These are phyloP conservation scores for Cremastinae sp. DNA, from an alignment of 2,888 invertebrate genomes.

Conservation along the genomic window DNA sequence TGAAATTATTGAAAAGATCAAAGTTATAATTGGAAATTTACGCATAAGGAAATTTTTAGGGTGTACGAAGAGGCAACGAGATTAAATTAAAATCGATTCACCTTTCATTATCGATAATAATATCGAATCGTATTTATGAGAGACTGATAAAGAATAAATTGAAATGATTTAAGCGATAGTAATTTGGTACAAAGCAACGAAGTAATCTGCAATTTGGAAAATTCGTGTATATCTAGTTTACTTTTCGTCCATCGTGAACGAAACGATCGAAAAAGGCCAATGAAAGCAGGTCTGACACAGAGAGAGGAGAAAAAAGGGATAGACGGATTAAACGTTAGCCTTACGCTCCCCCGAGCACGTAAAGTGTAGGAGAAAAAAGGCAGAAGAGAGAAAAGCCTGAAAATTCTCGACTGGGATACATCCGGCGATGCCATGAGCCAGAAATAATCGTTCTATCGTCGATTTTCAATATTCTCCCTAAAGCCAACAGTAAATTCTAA, in stretches of 20 bases:
- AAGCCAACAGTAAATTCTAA: conserved; percentile 60
- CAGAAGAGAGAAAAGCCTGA: neutral
- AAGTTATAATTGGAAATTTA: neutral
- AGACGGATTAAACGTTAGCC: conserved; percentile 28
- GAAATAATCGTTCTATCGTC: conserved; percentile 56
- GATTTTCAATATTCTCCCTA: conserved; percentile 57
- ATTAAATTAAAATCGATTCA: conserved; percentile 1
- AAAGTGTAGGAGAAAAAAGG: conserved; percentile 10
- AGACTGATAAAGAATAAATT: neutral
- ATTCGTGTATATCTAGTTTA: neutral
- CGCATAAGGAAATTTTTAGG: no score
- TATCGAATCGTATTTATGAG: no score
- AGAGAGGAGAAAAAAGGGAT: no score
- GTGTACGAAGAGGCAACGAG: neutral
- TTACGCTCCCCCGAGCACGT: conserved; percentile 14
- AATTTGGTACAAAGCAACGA: neutral
- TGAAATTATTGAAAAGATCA: conserved; percentile 49
- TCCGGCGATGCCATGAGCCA: conserved; percentile 39
- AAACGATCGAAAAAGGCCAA: conserved; percentile 9
- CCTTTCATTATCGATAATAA: conserved; percentile 13
- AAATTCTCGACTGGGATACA: conserved; percentile 21
- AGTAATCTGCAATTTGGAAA: neutral
- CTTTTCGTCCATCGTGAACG: neutral
- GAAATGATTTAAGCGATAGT: no score
- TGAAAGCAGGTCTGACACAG: neutral